Evolutionary conservation across 2,797 vertebrate species (phyloP), one percentile per base, ranked within the genome.

Genomic region (Urocyon cinereoargenteus): DNA sequence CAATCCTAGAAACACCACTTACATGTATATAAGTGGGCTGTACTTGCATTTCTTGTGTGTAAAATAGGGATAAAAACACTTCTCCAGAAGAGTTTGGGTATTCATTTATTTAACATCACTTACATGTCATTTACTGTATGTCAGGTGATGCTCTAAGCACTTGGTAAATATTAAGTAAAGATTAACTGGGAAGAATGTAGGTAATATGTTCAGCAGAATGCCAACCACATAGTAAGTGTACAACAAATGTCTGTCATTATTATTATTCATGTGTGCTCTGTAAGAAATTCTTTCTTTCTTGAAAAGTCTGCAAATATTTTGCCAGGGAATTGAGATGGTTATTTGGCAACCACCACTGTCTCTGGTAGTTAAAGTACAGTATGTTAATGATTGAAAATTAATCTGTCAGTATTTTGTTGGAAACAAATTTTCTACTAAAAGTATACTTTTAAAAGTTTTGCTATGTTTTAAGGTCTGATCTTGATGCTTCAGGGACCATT

Each of bases 361-460:
- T 92, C 72, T 85, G 26, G 62, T 21, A 82, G 40, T 57, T 85
- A 55, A 93, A 84, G 14, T 45, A 59, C 2, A 64, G 34, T 7
- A 16, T 64, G 51, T 6, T 81, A 89, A n/a, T 10, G 57, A 64
- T 9, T n/a, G 40, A 85, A 83, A 85, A 72, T 94, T 79, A 51
- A 31, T 75, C 62, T 94, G 55, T 82, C 55, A 61, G 36, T 66
- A 12, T 86, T 94, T 95, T 94, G 24, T 64, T 81, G 82, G 81
- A 91, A 95, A 36, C 9, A 34, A 88, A 85, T 94, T 96, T 92
- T 91, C 86, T 86, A 61, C 36, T 91, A 78, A 94, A 88, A 84
- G 7, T 84, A 26, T 83, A n/a, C 64, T 94, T 95, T 95, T 18
- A 77, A 86, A 83, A 96, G 22, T 9, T 75, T 84, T 84, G 51